phyloP scores from a whole-genome alignment of 2,797 vertebrate genomes.

The Rachycentron canadum region DNA sequence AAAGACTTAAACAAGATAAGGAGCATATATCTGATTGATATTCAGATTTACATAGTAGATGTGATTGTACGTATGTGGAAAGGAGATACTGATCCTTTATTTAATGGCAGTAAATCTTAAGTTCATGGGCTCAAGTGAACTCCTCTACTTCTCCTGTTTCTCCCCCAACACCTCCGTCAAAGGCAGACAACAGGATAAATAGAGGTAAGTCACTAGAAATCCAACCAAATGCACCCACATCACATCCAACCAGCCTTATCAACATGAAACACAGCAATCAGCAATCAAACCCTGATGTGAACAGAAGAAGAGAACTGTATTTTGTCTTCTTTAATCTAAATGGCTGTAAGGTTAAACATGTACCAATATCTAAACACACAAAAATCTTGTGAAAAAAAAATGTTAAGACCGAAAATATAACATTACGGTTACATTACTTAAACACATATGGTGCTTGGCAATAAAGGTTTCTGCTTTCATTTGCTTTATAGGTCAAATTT shows the following conservation, averaged over 20 bases:
- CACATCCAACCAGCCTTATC: conserved; percentile 2
- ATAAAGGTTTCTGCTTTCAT: conserved; percentile 16
- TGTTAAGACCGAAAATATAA: background rate
- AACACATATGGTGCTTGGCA: background rate
- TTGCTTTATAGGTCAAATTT: background rate
- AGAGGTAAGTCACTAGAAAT: background rate
- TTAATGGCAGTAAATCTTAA: conserved; percentile 4
- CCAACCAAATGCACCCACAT: background rate
- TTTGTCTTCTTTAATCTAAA: background rate
- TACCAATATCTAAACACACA: background rate
- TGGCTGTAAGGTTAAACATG: background rate
- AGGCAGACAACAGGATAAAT: conserved; percentile 7
- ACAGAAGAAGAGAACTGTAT: background rate
- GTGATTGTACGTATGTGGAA: background rate
- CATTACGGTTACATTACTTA: background rate
- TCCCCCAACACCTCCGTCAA: conserved; percentile 8
- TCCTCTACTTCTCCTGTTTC: no score
- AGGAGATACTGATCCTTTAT: conserved; percentile 4
- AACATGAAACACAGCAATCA: conserved; percentile 11
- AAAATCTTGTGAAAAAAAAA: background rate
- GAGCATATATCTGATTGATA: conserved; percentile 22
- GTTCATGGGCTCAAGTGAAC: conserved; percentile 17
- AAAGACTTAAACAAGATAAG: no score
- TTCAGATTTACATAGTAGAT: conserved; percentile 10
- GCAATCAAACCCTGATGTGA: background rate